Evolutionary conservation across 2,113 vertebrate species (phyloP), one percentile per base, ranked within the genome.

Genomic region (Manacus vitellinus): DNA sequence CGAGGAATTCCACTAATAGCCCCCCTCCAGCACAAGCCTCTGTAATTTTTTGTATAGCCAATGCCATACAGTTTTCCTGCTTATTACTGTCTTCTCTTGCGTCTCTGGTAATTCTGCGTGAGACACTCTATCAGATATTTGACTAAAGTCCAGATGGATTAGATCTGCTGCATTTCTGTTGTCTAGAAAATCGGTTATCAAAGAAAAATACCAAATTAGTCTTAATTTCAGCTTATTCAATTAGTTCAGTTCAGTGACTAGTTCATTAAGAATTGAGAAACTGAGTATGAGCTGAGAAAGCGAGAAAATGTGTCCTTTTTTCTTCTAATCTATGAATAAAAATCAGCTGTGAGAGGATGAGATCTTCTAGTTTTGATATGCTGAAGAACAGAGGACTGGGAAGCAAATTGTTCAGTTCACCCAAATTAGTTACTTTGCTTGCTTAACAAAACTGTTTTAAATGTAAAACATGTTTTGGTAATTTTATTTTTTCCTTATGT

Each of bases 151-250:
- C 93, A 85, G 84, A 55, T 95, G 93, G 83, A 77, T 90, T 92
- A 80, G 78, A 84, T 82, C 52, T 89, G 86, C 76, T 89, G 91
- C 66, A 21, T 81, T 89, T 95, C 77, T 86, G 44, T 91, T 84
- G 91, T 87, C 67, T 81, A 59, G 52, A 95, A 95, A 89, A 89
- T 85, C 28, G 31, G 55, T 84, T 87, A 81, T 94, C 84, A 89
- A 95, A 95, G 89, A 91, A 95, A 96, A 96, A 89, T 92, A 72
- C 47, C 56, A 81, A 95, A 95, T 96, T 87, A 91, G 83, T 81
- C 84, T 91, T 95, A 70, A 75, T 95, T 96, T 94, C 27, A 92
- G 86, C 80, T 94, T 91, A 87, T 92, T 96, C 93, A 95, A 52
- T 94, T 96, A 96, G 52, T 87, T 92, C 90, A 93, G 75, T 93